A percentile compares a stretch with the other conserved stretches of the same genome.
These are phyloP conservation scores for Spheniscus mendiculus DNA, from an alignment of 2,113 vertebrate genomes.

Conservation along the genomic window DNA sequence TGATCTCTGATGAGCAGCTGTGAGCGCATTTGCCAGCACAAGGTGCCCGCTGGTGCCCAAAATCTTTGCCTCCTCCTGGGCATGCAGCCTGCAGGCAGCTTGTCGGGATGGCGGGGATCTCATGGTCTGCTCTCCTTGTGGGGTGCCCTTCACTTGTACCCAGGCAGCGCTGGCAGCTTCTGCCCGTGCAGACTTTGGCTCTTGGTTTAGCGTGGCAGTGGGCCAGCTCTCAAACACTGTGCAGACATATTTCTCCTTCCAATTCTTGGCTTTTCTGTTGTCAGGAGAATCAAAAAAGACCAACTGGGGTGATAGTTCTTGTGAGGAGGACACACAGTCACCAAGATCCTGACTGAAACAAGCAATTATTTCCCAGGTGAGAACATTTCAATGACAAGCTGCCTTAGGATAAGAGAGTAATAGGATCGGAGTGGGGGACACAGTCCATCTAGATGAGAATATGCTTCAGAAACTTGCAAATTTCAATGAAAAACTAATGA, in stretches of 20 bases:
- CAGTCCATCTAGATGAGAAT: background rate
- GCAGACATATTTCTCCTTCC: background rate
- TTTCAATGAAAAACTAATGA: background rate
- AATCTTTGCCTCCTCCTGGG: background rate
- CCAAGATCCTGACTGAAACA: background rate
- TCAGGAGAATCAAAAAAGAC: background rate
- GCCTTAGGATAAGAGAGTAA: background rate
- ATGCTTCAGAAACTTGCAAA: background rate
- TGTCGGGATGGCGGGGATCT: accelerated
- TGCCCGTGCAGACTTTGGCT: background rate
- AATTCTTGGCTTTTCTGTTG: background rate
- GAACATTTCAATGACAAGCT: background rate
- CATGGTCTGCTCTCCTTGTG: accelerated
- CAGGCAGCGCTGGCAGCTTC: background rate
- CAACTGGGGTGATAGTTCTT: background rate
- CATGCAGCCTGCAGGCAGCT: background rate
- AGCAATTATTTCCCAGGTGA: slow-evolving; percentile 10
- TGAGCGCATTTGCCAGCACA: background rate
- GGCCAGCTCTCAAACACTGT: background rate
- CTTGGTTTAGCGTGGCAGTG: accelerated
- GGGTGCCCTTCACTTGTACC: background rate
- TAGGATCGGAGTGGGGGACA: accelerated
- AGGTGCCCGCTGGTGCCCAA: background rate
- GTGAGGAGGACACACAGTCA: background rate
- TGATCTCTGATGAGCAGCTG: background rate